Percentiles rank a stretch among this genome's conserved stretches.
Evolutionary conservation across 2,797 vertebrate genomes (phyloP).

Genomic region (Microctenopoma stevenorrisi): DNA sequence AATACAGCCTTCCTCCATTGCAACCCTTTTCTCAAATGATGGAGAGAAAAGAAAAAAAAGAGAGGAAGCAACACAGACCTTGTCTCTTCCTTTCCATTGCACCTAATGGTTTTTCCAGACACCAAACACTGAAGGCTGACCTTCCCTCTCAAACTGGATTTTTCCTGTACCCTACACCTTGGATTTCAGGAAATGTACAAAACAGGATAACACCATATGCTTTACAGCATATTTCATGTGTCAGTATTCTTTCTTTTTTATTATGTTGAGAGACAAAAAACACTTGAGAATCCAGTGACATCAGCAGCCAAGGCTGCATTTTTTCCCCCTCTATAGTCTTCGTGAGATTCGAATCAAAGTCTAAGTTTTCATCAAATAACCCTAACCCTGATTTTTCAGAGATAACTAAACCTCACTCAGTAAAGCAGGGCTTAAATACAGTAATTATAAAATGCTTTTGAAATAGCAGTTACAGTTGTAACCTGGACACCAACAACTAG

Average conservation of each 20-base stretch:
- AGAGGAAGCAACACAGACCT: slow-evolving; percentile 73
- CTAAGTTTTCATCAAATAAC: background rate
- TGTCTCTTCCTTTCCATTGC: slow-evolving; percentile 73
- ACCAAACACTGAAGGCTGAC: slow-evolving; percentile 57
- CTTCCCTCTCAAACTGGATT: slow-evolving; percentile 65
- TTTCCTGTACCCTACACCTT: slow-evolving; percentile 76
- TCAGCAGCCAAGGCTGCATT: slow-evolving; percentile 62
- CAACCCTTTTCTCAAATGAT: slow-evolving; percentile 50
- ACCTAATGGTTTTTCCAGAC: slow-evolving; percentile 80
- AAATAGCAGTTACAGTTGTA: background rate
- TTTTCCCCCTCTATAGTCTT: slow-evolving; percentile 14
- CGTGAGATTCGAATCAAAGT: slow-evolving; percentile 2
- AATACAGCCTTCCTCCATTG: slow-evolving; percentile 8
- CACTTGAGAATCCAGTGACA: slow-evolving; percentile 59
- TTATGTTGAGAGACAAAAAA: slow-evolving; percentile 28
- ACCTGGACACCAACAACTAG: background rate
- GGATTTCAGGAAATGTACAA: slow-evolving; percentile 81
- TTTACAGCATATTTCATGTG: slow-evolving; percentile 69
- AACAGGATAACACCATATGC: slow-evolving; percentile 72
- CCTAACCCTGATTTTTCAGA: slow-evolving; percentile 13
- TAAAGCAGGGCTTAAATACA: background rate
- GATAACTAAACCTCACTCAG: background rate
- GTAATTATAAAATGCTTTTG: background rate
- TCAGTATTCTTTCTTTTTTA: slow-evolving; percentile 52
- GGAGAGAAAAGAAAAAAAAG: slow-evolving; percentile 59